Evolutionary conservation across 2,888 invertebrate genomes (phyloP).

Genomic region (Chirona hameri): DNA sequence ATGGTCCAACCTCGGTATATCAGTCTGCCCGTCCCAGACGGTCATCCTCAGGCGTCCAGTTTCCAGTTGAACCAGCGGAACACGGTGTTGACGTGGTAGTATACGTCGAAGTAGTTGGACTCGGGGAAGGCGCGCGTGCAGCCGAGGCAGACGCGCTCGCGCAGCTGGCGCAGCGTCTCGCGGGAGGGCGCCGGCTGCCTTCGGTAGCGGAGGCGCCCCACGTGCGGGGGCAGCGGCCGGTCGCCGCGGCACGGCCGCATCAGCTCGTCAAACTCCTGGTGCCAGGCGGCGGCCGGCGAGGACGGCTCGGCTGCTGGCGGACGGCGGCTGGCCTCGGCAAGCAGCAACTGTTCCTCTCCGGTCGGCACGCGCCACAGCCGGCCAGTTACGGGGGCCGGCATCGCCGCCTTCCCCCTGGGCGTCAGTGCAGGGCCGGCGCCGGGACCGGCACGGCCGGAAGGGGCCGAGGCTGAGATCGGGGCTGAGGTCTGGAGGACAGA

Average conservation of each 20-base stretch:
- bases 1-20: too few relatives aligned
- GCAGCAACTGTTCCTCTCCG: too few relatives aligned
- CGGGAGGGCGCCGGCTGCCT: neutral
- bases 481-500: too few relatives aligned
- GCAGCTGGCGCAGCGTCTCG: neutral
- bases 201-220: neutral
- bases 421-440: too few relatives aligned
- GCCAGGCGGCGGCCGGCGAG: neutral
- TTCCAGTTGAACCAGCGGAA: constrained; percentile 12
- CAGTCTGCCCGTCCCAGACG: neutral
- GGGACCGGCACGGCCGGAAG: too few relatives aligned
- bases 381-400: too few relatives aligned
- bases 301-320: too few relatives aligned
- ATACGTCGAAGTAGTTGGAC: constrained; percentile 1
- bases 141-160: neutral
- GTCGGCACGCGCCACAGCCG: too few relatives aligned
- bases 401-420: too few relatives aligned
- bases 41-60: neutral
- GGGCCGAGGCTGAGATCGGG: too few relatives aligned
- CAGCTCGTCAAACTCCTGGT: neutral
- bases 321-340: too few relatives aligned
- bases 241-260: neutral
- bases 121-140: constrained; percentile 10
- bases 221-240: neutral
- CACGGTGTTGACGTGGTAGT: neutral